phyloP scores from a whole-genome alignment of 2,113 vertebrate genomes.

The Sardina pilchardus region DNA sequence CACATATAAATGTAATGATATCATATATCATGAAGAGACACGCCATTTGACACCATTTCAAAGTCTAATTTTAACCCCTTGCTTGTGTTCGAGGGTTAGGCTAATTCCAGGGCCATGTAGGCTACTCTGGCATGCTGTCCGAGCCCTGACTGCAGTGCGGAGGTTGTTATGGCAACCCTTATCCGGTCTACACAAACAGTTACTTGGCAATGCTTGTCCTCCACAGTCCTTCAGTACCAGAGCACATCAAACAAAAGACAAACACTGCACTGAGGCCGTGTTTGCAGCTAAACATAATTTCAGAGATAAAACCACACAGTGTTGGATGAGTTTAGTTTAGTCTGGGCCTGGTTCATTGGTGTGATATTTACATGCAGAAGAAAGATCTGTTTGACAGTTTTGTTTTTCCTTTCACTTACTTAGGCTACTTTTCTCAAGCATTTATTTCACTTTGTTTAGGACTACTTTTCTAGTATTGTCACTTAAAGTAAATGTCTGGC shows the following conservation, averaged over 20 bases:
- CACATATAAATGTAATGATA: neutral
- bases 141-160: neutral
- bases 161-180: slow-evolving; percentile 22
- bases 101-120: neutral
- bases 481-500: neutral
- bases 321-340: neutral
- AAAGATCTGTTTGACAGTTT: neutral
- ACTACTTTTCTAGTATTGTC: neutral
- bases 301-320: neutral
- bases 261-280: neutral
- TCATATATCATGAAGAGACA: neutral
- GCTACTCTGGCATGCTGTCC: slow-evolving; percentile 20
- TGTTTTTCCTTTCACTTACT: neutral
- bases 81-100: neutral
- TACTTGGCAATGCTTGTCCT: slow-evolving; percentile 15
- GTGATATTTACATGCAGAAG: neutral
- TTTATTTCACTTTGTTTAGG: too few species aligned
- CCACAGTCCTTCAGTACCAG: slow-evolving; percentile 16
- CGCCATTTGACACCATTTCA: neutral
- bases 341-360: neutral
- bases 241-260: neutral
- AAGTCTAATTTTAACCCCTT: neutral
- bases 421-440: too few species aligned
- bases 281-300: neutral
- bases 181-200: slow-evolving; percentile 16